Conservation (phyloP, 1,140 invertebrate genomes). For the Lasaia peninsularis region DNA sequence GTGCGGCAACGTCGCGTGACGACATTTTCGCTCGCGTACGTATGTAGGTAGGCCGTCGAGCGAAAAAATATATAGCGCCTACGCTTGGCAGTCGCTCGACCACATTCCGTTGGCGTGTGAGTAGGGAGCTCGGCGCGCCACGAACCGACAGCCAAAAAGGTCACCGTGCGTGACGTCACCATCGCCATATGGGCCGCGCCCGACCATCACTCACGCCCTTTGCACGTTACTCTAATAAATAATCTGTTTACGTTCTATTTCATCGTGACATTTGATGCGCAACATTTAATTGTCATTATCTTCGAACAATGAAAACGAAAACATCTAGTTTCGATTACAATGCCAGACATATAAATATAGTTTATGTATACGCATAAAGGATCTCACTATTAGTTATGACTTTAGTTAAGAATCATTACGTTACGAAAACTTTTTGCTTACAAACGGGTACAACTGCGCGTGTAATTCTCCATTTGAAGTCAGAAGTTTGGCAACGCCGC, state of each 20-base stretch:
- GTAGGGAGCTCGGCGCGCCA: slow-evolving; percentile 46
- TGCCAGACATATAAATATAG: slow-evolving; percentile 24
- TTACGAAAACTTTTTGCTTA: not conserved
- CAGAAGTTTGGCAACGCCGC: slow-evolving; percentile 58
- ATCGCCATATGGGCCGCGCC: slow-evolving; percentile 60
- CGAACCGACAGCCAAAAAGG: slow-evolving; percentile 67
- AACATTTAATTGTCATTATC: slow-evolving; percentile 22
- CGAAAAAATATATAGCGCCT: slow-evolving; percentile 75
- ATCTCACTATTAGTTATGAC: not conserved
- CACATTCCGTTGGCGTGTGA: slow-evolving; percentile 71
- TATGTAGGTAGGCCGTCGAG: slow-evolving; percentile 74
- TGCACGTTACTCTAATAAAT: slow-evolving; percentile 42
- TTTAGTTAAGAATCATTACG: slow-evolving; percentile 15
- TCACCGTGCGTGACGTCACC: slow-evolving; percentile 67
- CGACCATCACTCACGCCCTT: slow-evolving; percentile 51
- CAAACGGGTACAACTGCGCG: not conserved
- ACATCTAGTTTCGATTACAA: not conserved
- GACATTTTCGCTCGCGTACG: slow-evolving; percentile 77
- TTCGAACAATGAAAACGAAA: slow-evolving; percentile 19
- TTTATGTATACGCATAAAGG: not conserved
- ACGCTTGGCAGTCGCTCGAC: slow-evolving; percentile 69
- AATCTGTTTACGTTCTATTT: slow-evolving; percentile 44
- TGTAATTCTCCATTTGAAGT: not conserved
- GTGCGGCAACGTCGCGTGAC: slow-evolving; percentile 76
- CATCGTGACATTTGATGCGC: slow-evolving; percentile 34